Conservation (phyloP, 2,797 vertebrate species). For the Pangasius mekongensis region DNA sequence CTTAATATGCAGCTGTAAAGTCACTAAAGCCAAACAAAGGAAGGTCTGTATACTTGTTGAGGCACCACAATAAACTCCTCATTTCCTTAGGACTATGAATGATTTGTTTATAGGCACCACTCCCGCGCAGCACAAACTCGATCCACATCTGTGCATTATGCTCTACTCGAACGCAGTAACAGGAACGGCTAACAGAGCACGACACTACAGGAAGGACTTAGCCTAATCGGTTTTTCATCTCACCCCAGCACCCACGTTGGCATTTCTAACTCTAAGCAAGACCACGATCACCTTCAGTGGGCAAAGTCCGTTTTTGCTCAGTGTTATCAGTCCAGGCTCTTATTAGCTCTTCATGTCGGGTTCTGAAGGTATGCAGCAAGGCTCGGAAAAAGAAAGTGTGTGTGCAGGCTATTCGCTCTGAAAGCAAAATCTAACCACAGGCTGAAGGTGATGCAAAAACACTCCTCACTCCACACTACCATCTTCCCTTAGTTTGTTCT, state of each 20-base stretch:
- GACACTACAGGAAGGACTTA: not conserved
- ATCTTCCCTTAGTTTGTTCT: not conserved
- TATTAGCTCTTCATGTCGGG: not conserved
- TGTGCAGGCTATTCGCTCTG: not conserved
- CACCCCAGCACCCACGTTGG: not conserved
- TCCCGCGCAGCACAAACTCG: not conserved
- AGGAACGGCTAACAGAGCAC: not conserved
- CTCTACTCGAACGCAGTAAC: not conserved
- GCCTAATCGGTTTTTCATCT: not conserved
- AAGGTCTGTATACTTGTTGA: not conserved
- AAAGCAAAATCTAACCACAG: not conserved
- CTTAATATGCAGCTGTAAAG: not conserved
- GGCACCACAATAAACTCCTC: not conserved
- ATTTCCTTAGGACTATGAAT: conserved; percentile 6
- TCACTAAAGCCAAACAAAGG: conserved; percentile 16
- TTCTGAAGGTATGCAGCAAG: not conserved
- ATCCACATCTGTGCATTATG: not conserved
- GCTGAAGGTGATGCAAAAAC: not conserved
- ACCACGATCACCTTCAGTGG: not conserved
- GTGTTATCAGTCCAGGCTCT: not conserved
- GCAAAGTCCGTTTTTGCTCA: not conserved
- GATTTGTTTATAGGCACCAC: conserved; percentile 20
- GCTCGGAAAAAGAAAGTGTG: not conserved
- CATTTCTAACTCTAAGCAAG: not conserved
- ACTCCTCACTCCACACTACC: not conserved